phyloP scores from a whole-genome alignment of 2,888 invertebrate genomes.

The Lepetodrilus schrolli region DNA sequence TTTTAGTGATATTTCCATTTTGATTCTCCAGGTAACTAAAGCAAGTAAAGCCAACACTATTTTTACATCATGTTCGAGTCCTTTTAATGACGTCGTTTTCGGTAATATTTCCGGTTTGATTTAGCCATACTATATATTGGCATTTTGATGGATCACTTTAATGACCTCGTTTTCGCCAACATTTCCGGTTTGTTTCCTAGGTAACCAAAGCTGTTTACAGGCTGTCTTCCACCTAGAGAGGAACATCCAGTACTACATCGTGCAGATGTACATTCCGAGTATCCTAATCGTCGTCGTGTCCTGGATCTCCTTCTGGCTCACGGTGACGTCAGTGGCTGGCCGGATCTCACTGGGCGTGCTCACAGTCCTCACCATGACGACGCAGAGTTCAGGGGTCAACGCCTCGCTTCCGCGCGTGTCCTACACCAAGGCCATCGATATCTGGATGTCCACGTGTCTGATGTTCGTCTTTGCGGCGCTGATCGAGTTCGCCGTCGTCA shows the following conservation, averaged over 20 bases:
- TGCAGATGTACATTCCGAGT: slow-evolving; percentile 99
- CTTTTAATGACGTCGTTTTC: too few relatives aligned
- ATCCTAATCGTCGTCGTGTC: slow-evolving; percentile 65
- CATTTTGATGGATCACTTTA: too few relatives aligned
- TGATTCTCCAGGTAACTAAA: too few relatives aligned
- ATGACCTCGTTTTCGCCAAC: too few relatives aligned
- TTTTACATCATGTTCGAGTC: too few relatives aligned
- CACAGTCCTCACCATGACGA: slow-evolving; percentile 64
- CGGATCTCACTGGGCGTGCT: slow-evolving; percentile 61
- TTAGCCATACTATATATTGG: too few relatives aligned
- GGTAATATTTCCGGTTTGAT: too few relatives aligned
- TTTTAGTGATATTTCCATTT: too few relatives aligned
- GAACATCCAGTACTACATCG: slow-evolving; percentile 98
- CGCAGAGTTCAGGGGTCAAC: slow-evolving; percentile 61
- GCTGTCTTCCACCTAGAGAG: slow-evolving; percentile 96
- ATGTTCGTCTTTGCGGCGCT: slow-evolving; percentile 37
- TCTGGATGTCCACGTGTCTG: slow-evolving; percentile 36
- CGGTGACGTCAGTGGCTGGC: slow-evolving; percentile 61
- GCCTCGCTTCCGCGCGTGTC: slow-evolving; percentile 77
- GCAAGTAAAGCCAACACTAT: too few relatives aligned
- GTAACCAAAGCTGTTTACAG: slow-evolving; percentile 97
- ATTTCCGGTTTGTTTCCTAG: too few relatives aligned
- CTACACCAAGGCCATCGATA: slow-evolving; percentile 41
- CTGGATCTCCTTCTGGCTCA: slow-evolving; percentile 67
- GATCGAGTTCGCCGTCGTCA: slow-evolving; percentile 35